These are phyloP conservation scores for Bhutanitis thaidina DNA, from an alignment of 2,888 invertebrate species.

Conservation along the genomic window DNA sequence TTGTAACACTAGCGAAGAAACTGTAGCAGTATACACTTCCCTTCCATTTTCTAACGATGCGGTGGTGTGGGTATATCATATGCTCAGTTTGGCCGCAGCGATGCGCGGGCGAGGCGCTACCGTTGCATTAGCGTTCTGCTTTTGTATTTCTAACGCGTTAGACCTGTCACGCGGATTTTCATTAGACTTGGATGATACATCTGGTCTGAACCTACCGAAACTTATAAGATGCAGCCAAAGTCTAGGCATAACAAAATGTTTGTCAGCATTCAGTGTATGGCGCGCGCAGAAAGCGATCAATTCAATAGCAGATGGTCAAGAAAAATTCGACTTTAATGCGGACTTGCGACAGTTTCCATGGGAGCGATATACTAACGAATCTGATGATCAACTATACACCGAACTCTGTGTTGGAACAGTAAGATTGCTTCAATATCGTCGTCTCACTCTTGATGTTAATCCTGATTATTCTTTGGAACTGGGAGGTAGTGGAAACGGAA, in stretches of 20 bases:
- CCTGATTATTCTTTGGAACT: slow-evolving; percentile 75
- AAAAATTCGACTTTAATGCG: slow-evolving; percentile 37
- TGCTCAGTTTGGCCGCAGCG: slow-evolving; percentile 60
- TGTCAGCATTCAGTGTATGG: slow-evolving; percentile 77
- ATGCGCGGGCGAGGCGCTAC: slow-evolving; percentile 69
- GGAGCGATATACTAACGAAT: slow-evolving; percentile 52
- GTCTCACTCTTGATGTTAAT: slow-evolving; percentile 68
- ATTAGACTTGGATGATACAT: not conserved
- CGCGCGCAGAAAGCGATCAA: slow-evolving; percentile 60
- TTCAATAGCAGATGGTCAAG: slow-evolving; percentile 28
- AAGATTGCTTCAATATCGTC: slow-evolving; percentile 68
- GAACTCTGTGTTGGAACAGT: slow-evolving; percentile 70
- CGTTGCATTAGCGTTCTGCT: slow-evolving; percentile 49
- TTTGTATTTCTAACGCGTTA: slow-evolving; percentile 40
- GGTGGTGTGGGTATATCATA: slow-evolving; percentile 34
- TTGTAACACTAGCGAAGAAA: slow-evolving; percentile 14
- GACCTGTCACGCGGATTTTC: slow-evolving; percentile 14
- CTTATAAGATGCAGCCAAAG: slow-evolving; percentile 44
- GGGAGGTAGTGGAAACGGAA: slow-evolving; percentile 72
- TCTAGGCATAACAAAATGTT: slow-evolving; percentile 74
- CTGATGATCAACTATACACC: slow-evolving; percentile 71
- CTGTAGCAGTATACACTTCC: slow-evolving; percentile 30
- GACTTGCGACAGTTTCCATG: slow-evolving; percentile 64
- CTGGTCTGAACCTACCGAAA: slow-evolving; percentile 3
- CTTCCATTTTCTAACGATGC: slow-evolving; percentile 38